Base-by-base conservation (phyloP, 2,888 invertebrate species). In the Parapristionchus giblindavisi region DNA sequence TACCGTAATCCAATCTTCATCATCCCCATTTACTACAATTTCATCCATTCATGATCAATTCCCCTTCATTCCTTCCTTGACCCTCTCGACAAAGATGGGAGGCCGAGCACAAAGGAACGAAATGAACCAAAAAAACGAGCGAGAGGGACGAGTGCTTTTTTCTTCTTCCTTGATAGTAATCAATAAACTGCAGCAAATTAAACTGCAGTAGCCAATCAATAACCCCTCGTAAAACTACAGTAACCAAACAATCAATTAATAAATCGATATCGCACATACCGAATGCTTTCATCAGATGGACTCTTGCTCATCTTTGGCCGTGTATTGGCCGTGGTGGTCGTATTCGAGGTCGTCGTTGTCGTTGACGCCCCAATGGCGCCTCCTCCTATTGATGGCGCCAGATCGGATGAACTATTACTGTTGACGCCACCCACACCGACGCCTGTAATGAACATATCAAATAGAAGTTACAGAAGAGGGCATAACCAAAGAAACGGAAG, bases 241-340 rank as follows among this genome's bases (percentile, higher is more conserved):
- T 14, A 43, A 43, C 8, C 8, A 14, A 43, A 43, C 8, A 43
- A 43, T 14, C 8, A 43, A 14, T 8, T 14, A 43, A 43, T 43
- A 43, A 34, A 32, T 32, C 6, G 32, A 34, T 17, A n/a, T n/a
- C n/a, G n/a, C n/a, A 75, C 76, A 32, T 48, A 85, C 85, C 85
- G 83, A 36, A 85, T 77, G 48, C 83, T 83, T 75, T 85, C 85
- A 72, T 85, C 84, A 70, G 83, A 83, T 40, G 85, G 84, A 51
- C 79, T 81, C 75, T 85, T 85, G 72, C 81, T 78, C 79, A 85
- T 80, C 71, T 81, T 83, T 29, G 68, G 80, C 38, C 77, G 63
- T 27, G n/a, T n/a, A n/a, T n/a, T n/a, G n/a, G n/a, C n/a, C 36
- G 32, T 34, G 17, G n/a, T 21, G 17, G 34, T 34, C 6, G 63